phyloP scores from a whole-genome alignment of 2,888 invertebrate species.

The Stratiomys singularior region DNA sequence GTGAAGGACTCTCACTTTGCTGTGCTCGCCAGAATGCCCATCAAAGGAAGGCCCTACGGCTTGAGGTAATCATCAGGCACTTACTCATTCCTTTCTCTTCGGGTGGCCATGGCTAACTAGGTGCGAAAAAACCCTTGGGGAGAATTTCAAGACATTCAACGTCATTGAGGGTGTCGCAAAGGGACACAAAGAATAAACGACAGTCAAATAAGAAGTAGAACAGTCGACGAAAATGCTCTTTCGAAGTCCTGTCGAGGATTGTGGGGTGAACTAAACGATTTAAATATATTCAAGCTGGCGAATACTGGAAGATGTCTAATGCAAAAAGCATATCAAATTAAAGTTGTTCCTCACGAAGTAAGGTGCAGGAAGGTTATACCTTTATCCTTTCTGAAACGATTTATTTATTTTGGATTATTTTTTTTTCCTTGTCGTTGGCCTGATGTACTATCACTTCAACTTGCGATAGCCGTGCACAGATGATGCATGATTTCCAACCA shows the following conservation, averaged over 20 bases:
- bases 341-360: constrained; percentile 36
- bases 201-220: constrained; percentile 29
- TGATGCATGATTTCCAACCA: neutral
- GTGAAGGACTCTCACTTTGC: constrained; percentile 43
- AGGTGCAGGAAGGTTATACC: constrained; percentile 31
- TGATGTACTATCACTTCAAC: constrained; percentile 6
- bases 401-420: constrained; percentile 50
- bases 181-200: constrained; percentile 39
- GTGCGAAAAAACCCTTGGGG: constrained; percentile 48
- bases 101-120: constrained; percentile 47
- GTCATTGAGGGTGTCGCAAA: constrained; percentile 33
- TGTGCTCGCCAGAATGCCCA: constrained; percentile 40
- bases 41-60: constrained; percentile 39
- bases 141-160: constrained; percentile 24
- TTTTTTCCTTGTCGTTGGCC: constrained; percentile 35
- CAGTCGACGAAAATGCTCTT: constrained; percentile 11
- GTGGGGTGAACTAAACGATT: constrained; percentile 43
- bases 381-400: constrained; percentile 49
- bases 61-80: constrained; percentile 44
- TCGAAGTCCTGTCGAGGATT: neutral
- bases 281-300: constrained; percentile 44
- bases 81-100: constrained; percentile 20
- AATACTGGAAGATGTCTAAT: constrained; percentile 44
- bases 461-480: neutral
- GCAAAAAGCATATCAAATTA: constrained; percentile 52